phyloP scores from a whole-genome alignment of 2,113 vertebrate species.

The Nannospalax galili region DNA sequence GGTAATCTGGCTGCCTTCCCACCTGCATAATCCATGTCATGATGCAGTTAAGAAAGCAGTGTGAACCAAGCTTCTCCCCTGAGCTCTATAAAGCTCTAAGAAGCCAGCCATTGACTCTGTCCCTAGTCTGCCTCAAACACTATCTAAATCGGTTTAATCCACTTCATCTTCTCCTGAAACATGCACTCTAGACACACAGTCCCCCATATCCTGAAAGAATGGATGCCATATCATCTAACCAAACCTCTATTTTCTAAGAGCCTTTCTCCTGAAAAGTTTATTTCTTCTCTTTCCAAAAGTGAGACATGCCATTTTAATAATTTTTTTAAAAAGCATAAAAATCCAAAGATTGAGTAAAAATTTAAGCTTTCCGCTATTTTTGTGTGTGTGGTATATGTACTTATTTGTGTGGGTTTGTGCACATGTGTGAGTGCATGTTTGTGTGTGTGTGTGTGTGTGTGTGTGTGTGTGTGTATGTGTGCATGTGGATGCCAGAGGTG shows the following conservation, averaged over 20 bases:
- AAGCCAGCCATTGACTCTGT: not conserved
- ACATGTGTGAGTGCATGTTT: too few relatives aligned
- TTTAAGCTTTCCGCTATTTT: not conserved
- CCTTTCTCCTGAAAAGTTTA: not conserved
- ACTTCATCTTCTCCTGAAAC: not conserved
- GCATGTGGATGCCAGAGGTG: not conserved
- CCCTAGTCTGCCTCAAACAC: not conserved
- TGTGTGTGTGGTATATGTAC: not conserved
- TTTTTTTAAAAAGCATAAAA: conserved; percentile 20
- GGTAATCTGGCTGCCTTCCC: not conserved
- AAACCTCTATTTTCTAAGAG: not conserved
- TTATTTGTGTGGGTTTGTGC: not conserved
- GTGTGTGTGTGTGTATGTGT: not conserved
- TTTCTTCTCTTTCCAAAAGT: not conserved
- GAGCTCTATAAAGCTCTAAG: not conserved
- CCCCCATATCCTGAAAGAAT: not conserved
- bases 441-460: not conserved
- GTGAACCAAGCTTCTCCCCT: not conserved
- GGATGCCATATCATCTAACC: not conserved
- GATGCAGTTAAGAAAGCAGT: not conserved
- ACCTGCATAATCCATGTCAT: not conserved
- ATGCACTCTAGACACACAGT: not conserved
- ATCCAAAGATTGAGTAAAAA: not conserved
- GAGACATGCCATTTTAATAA: conserved; percentile 5
- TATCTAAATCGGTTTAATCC: not conserved